Conservation (phyloP, 2,888 invertebrate genomes). For the Orthosia cruda region DNA sequence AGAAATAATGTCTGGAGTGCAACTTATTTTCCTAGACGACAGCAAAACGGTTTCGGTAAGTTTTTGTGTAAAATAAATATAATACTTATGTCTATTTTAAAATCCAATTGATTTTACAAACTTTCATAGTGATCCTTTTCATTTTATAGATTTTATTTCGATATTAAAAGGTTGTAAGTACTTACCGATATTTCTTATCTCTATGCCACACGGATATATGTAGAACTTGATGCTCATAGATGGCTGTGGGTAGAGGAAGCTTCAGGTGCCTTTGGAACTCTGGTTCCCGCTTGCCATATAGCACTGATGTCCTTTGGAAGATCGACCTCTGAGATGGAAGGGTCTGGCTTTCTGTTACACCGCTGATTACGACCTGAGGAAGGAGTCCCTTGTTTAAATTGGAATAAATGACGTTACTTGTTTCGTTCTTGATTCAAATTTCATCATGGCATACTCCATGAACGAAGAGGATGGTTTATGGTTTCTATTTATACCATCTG, state of each 20-base stretch:
- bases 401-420: neutral
- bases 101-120: constrained; percentile 6
- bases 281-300: constrained; percentile 95
- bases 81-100: neutral
- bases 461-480: neutral
- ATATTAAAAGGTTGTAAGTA: constrained; percentile 17
- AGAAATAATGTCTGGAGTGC: too few species aligned
- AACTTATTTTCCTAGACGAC: too few species aligned
- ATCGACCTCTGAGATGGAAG: constrained; percentile 90
- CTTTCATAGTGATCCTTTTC: constrained; percentile 8
- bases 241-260: constrained; percentile 92
- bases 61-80: neutral
- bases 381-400: neutral
- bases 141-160: too few species aligned
- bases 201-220: constrained; percentile 97
- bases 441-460: too few species aligned
- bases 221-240: constrained; percentile 92
- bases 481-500: too few species aligned
- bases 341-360: constrained; percentile 84
- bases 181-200: constrained; percentile 95
- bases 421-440: neutral
- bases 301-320: constrained; percentile 96
- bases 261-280: constrained; percentile 95
- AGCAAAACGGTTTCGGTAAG: too few species aligned
- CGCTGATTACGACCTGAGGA: constrained; percentile 92